These are phyloP conservation scores for Melieria picta DNA, from an alignment of 2,888 invertebrate species.

Conservation along the genomic window DNA sequence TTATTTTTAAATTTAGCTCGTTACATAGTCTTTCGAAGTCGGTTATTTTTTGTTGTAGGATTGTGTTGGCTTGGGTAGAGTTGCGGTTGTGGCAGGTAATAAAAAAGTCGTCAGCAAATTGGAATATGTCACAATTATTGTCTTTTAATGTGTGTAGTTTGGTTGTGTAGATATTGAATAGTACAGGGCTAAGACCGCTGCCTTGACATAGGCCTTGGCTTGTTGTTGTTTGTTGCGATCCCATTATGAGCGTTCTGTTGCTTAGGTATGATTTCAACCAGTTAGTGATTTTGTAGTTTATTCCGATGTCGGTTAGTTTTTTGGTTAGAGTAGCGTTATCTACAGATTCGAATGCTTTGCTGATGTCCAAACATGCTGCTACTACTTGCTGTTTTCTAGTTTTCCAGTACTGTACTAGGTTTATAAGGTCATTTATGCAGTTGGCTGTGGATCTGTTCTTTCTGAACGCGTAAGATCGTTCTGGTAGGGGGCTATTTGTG, in stretches of 20 bases:
- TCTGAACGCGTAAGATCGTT: not conserved
- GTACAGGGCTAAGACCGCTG: constrained; percentile 2
- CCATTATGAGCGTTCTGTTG: not conserved
- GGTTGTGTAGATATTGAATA: constrained; percentile 14
- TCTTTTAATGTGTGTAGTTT: too few species aligned
- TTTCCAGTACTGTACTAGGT: not conserved
- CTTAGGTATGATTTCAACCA: constrained; percentile 6
- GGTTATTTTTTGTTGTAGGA: too few species aligned
- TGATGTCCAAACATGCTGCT: constrained; percentile 9
- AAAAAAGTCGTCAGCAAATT: too few species aligned
- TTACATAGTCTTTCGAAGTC: too few species aligned
- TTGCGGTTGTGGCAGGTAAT: too few species aligned
- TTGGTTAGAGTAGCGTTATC: not conserved
- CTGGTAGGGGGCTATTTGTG: not conserved
- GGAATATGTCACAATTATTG: too few species aligned
- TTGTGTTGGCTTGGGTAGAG: too few species aligned
- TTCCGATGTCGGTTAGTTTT: not conserved
- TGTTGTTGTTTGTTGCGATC: not conserved
- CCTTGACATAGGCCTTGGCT: not conserved
- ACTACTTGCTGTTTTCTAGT: not conserved
- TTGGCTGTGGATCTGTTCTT: not conserved
- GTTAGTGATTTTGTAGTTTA: not conserved
- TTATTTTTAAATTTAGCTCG: too few species aligned
- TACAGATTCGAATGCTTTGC: constrained; percentile 1
- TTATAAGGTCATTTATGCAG: constrained; percentile 7